Evolutionary conservation across 2,113 vertebrate species (phyloP).

Genomic region (Tylochromis polylepis): DNA sequence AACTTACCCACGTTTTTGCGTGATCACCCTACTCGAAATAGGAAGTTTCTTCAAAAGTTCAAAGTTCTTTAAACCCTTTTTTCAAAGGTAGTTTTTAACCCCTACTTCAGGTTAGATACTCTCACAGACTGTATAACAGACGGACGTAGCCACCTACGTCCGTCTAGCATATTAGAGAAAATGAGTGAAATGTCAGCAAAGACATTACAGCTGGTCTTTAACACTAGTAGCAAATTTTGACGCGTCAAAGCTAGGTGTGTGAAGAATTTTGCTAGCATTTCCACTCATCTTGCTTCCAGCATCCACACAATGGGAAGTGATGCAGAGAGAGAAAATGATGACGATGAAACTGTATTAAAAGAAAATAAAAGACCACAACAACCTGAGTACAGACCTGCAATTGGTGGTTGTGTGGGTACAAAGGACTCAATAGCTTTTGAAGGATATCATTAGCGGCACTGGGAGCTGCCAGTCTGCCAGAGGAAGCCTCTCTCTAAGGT

Average conservation of each 20-base stretch:
- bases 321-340: background rate
- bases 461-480: accelerated
- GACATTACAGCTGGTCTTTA: background rate
- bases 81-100: background rate
- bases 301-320: background rate
- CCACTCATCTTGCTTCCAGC: background rate
- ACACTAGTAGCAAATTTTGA: background rate
- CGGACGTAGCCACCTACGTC: background rate
- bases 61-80: background rate
- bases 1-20: background rate
- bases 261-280: background rate
- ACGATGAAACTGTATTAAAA: background rate
- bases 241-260: background rate
- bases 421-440: background rate
- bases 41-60: background rate
- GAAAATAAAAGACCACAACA: background rate
- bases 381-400: background rate
- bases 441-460: background rate
- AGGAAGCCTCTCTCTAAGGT: background rate
- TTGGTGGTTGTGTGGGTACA: background rate
- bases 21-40: background rate
- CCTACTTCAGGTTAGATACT: background rate
- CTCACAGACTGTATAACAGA: background rate
- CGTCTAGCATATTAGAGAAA: background rate
- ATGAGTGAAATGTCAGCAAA: background rate